Evolutionary conservation across 2,797 vertebrate genomes (phyloP).

Genomic region (Leontopithecus rosalia): DNA sequence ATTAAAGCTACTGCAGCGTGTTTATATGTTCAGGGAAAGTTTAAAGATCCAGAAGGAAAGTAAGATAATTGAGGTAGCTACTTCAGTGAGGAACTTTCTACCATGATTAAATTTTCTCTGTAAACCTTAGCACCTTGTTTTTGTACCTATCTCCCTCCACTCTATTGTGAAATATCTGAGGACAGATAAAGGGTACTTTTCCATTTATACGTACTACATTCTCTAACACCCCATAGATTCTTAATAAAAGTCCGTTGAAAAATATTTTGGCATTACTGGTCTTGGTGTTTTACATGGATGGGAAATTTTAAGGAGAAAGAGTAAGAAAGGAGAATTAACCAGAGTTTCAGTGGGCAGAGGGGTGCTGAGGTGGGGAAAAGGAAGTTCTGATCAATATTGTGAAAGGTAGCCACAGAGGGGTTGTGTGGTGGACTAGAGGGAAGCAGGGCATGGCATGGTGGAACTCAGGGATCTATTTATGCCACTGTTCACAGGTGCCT

Average conservation of each 20-base stretch:
- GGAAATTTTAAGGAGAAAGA: neutral
- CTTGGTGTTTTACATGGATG: neutral
- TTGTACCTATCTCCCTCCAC: neutral
- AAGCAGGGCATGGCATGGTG: neutral
- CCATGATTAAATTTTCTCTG: neutral
- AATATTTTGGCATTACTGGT: neutral
- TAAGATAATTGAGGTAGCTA: neutral
- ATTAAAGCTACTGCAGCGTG: neutral
- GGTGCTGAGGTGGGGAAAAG: neutral
- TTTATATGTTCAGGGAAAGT: neutral
- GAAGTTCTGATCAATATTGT: neutral
- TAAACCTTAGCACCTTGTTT: neutral
- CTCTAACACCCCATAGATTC: neutral
- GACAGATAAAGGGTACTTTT: neutral
- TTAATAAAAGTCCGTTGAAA: constrained; percentile 4
- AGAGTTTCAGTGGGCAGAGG: neutral
- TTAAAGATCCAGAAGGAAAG: neutral
- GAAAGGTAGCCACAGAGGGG: neutral
- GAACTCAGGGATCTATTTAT: neutral
- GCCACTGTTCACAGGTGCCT: neutral
- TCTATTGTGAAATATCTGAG: neutral
- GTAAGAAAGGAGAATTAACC: neutral
- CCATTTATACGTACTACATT: neutral
- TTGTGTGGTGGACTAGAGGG: neutral
- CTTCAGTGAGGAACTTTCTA: neutral